These are phyloP conservation scores for Drosophila conformis DNA, from an alignment of 2,888 invertebrate species.

Conservation along the genomic window DNA sequence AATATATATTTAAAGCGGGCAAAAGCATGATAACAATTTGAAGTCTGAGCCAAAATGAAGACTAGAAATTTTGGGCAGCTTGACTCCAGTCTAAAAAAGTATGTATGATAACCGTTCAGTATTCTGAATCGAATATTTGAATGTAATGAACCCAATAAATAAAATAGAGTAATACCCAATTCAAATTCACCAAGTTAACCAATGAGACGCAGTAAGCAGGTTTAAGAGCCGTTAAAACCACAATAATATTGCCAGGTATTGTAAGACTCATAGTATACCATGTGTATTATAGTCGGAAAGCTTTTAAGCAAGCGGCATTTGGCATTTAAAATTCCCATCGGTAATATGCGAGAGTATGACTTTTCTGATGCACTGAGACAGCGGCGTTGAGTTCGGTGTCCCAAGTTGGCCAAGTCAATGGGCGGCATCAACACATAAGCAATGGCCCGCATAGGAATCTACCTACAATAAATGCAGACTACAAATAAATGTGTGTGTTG, in stretches of 20 bases:
- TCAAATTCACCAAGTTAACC: background rate
- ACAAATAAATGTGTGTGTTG: constrained; percentile 1
- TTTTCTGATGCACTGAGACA: background rate
- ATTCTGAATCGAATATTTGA: background rate
- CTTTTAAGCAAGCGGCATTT: constrained; percentile 4
- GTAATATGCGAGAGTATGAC: constrained; percentile 11
- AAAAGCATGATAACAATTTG: background rate
- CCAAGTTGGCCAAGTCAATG: constrained; percentile 35
- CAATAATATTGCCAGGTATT: background rate
- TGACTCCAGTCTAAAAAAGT: background rate
- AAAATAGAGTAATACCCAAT: background rate
- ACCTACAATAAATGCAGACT: constrained; percentile 38
- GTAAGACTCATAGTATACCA: background rate
- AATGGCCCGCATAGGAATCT: constrained; percentile 29
- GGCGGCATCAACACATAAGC: constrained; percentile 22
- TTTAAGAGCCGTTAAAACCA: background rate
- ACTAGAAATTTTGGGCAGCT: background rate
- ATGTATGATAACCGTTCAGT: background rate
- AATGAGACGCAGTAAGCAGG: background rate
- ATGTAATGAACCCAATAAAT: background rate
- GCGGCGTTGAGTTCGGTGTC: constrained; percentile 4
- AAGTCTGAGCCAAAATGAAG: background rate
- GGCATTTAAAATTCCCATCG: constrained; percentile 7
- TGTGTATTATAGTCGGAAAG: background rate
- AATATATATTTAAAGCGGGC: background rate